phyloP scores from a whole-genome alignment of 2,113 vertebrate species.

The Chitala chitala region DNA sequence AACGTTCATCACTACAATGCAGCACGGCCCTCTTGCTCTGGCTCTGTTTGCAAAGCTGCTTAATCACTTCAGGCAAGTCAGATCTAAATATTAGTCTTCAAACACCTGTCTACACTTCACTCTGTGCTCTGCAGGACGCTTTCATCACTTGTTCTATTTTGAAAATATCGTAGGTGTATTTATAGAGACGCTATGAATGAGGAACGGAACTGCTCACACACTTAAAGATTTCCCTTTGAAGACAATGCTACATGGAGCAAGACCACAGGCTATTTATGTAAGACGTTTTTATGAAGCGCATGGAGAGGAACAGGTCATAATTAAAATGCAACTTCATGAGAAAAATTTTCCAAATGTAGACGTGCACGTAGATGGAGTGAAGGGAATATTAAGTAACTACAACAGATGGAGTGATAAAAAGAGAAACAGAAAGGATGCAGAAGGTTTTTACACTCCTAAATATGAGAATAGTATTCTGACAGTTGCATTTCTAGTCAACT shows the following conservation, averaged over 20 bases:
- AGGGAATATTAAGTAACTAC: not conserved
- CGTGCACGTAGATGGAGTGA: not conserved
- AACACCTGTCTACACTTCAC: constrained; percentile 21
- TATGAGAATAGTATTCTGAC: too few species aligned
- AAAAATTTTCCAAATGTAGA: too few species aligned
- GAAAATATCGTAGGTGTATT: constrained; percentile 15
- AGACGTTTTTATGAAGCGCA: not conserved
- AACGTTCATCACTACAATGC: constrained; percentile 3
- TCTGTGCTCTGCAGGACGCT: not conserved
- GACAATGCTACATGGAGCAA: not conserved
- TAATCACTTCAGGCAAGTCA: constrained; percentile 21
- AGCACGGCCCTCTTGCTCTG: not conserved
- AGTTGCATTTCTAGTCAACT: too few species aligned
- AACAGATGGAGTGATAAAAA: not conserved
- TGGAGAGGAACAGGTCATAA: too few species aligned
- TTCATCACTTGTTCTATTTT: constrained; percentile 7
- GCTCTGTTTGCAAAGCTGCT: constrained; percentile 19
- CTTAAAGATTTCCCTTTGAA: constrained; percentile 11
- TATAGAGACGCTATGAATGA: constrained; percentile 3
- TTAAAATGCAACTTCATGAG: too few species aligned
- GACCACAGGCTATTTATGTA: not conserved
- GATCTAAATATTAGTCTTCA: constrained; percentile 22
- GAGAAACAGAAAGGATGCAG: not conserved
- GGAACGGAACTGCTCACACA: not conserved
- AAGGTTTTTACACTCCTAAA: not conserved